Percentiles rank a stretch among this genome's conserved stretches.
Evolutionary conservation across 2,113 vertebrate species (phyloP).

Genomic region (Laticauda colubrina): DNA sequence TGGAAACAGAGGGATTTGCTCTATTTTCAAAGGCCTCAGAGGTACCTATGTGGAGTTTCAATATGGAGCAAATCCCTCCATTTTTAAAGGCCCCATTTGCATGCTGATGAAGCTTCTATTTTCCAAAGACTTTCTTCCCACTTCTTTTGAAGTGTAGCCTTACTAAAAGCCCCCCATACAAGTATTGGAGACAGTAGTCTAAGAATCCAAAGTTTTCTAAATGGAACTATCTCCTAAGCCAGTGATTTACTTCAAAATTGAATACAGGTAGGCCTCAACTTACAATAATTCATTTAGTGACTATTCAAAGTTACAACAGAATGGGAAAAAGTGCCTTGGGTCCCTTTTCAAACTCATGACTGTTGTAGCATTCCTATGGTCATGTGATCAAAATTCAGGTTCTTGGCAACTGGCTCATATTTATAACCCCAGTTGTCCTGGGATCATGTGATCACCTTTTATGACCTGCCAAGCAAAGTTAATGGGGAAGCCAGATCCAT

Average conservation of each 20-base stretch:
- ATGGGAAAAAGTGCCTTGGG: background rate
- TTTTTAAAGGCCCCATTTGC: too few relatives aligned
- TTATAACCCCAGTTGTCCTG: background rate
- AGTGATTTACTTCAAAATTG: too few relatives aligned
- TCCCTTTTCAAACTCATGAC: background rate
- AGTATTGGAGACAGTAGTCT: background rate
- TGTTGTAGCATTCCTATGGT: background rate
- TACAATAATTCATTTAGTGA: background rate
- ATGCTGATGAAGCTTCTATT: background rate
- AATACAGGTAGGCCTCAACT: background rate
- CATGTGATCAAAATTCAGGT: background rate
- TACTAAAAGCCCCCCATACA: background rate
- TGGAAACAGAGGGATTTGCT: too few relatives aligned
- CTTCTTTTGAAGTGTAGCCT: background rate
- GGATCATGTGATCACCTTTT: background rate
- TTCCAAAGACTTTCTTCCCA: background rate
- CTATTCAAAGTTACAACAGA: background rate
- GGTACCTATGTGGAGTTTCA: too few relatives aligned
- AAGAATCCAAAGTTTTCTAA: background rate
- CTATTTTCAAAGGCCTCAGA: too few relatives aligned
- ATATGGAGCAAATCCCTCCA: too few relatives aligned
- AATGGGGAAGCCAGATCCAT: background rate
- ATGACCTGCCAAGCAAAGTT: background rate
- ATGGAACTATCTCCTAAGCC: background rate
- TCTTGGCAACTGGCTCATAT: background rate